A percentile compares a stretch with the other conserved stretches of the same genome.
phyloP scores from a whole-genome alignment of 2,113 vertebrate species.

The Neopipo cinnamomea region DNA sequence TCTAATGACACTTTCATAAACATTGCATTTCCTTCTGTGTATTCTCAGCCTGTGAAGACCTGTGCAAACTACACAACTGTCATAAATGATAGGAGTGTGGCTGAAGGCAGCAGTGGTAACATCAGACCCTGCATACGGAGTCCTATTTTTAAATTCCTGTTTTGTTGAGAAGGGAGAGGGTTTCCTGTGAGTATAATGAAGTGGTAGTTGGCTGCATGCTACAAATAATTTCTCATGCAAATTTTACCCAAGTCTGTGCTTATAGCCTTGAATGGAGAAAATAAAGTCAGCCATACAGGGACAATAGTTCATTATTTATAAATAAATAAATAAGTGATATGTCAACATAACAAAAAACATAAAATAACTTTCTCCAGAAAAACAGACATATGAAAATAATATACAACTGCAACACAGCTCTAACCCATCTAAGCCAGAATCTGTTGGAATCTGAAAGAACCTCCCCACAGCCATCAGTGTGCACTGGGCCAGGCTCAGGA shows the following conservation, averaged over 20 bases:
- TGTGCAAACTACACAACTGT: not conserved
- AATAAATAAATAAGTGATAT: not conserved
- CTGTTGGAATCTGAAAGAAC: not conserved
- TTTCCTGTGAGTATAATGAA: slow-evolving; percentile 1
- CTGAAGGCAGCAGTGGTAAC: not conserved
- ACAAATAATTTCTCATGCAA: slow-evolving; percentile 16
- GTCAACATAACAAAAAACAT: not conserved
- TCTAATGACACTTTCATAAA: not conserved
- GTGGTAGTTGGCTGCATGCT: not conserved
- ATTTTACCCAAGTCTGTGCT: not conserved
- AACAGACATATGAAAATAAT: not conserved
- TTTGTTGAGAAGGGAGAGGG: not conserved
- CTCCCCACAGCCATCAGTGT: rapidly evolving
- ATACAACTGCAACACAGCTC: not conserved
- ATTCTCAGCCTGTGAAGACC: not conserved
- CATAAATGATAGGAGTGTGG: not conserved
- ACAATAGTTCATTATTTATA: not conserved
- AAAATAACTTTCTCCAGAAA: not conserved
- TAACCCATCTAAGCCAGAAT: not conserved
- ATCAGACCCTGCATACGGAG: not conserved
- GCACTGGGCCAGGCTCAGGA: not conserved
- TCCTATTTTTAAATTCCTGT: not conserved
- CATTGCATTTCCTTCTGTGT: not conserved
- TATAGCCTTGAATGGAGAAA: not conserved
- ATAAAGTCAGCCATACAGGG: not conserved